Evolutionary conservation across 2,888 invertebrate genomes (phyloP), one percentile per base, ranked within the genome.

Genomic region (Elegia similella): DNA sequence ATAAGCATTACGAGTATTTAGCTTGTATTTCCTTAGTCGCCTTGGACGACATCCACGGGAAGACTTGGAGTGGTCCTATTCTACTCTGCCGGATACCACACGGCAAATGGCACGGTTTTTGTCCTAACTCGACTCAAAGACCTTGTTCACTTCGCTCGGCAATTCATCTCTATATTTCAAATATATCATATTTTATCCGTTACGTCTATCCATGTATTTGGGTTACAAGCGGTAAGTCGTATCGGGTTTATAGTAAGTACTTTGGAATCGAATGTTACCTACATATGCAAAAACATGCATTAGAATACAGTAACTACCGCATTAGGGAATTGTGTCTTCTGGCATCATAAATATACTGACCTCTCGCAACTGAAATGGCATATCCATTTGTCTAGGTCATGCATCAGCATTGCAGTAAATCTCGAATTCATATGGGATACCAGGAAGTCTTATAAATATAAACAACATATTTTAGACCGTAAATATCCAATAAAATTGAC

Each of bases 321-420:
- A 38, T 50, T 50, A 50, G 34, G 50, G 16, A 50, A 50, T 50
- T 50, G 50, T 50, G 50, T 17, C 50, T 17, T 50, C 34, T 50
- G 32, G 50, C 34, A 34, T 50, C 50, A 50, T 50, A 48, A 48
- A 48, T 48, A 48, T 32, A 48, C 48, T 48, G 48, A 48, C 48
- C 30, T 23, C 48, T 48, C 47, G 29, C n/a, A 7, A 30, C 13
- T 32, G 8, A 10, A 30, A 48, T 32, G 32, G 32, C 15, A 32
- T 15, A 48, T 10, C 10, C 48, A 48, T 48, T 48, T 48, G 32
- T 48, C 30, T 32, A 32, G 48, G 48, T 48, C 15, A 32, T 48
- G 13, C 48, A 48, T 48, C 48, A 48, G 32, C 15, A 48, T 30
- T 48, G 32, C 48, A 32, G 48, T 48, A 48, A 48, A 48, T 48